Conservation (phyloP, 2,113 vertebrate genomes). For the Silurus asotus region DNA sequence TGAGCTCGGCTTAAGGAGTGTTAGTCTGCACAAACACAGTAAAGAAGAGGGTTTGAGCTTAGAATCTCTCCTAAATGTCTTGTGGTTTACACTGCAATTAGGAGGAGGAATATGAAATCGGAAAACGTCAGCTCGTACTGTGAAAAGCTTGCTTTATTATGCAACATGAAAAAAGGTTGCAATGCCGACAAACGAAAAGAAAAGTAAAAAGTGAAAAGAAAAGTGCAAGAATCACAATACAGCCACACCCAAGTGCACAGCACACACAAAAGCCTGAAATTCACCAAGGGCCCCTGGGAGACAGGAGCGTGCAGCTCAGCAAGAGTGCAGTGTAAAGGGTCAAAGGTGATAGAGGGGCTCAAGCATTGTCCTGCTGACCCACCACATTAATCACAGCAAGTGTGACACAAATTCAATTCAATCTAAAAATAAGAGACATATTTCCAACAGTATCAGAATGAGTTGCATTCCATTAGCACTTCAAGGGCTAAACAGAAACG, state of each 20-base stretch:
- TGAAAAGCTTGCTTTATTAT: background rate
- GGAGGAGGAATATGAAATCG: background rate
- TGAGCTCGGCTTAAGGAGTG: background rate
- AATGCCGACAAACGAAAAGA: background rate
- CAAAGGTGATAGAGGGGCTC: constrained; percentile 35
- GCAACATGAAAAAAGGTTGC: background rate
- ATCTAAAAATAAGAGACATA: constrained; percentile 12
- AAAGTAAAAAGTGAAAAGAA: background rate
- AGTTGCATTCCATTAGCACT: background rate
- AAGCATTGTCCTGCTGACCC: background rate
- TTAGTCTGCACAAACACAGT: constrained; percentile 4
- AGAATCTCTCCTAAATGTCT: background rate
- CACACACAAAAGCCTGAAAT: background rate
- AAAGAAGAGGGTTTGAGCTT: background rate
- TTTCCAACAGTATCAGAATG: background rate
- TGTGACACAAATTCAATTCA: background rate
- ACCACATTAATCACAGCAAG: constrained; percentile 33
- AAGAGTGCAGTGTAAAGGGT: constrained; percentile 29
- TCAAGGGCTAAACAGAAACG: background rate
- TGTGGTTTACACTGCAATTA: background rate
- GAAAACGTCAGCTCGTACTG: background rate
- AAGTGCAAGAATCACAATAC: background rate
- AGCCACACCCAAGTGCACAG: background rate
- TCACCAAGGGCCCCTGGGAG: background rate
- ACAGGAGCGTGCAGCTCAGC: background rate